phyloP scores from a whole-genome alignment of 2,113 vertebrate genomes.

The Gallinago jamesoni region DNA sequence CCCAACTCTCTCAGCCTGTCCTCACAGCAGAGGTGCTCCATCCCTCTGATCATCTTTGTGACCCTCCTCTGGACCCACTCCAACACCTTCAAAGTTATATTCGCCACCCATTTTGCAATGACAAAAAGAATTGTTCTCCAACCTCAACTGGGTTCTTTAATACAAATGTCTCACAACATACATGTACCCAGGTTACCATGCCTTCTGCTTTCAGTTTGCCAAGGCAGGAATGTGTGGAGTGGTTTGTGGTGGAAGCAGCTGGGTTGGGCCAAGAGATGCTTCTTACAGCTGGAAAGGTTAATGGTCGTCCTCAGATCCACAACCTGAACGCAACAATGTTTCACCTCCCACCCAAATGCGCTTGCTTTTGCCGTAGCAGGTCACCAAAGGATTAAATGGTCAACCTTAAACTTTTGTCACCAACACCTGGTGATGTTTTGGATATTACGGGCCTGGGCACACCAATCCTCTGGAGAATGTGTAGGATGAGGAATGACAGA shows the following conservation, averaged over 20 bases:
- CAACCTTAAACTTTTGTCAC: neutral
- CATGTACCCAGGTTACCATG: fast-evolving
- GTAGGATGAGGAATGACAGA: neutral
- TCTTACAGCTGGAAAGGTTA: neutral
- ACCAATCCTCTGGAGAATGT: neutral
- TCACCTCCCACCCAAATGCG: neutral
- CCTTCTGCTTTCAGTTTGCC: neutral
- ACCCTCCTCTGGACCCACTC: neutral
- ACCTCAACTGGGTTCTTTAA: neutral
- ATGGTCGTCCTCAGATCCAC: neutral
- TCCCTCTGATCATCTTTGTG: neutral
- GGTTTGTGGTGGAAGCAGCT: neutral
- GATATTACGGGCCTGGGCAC: neutral
- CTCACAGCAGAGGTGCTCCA: neutral
- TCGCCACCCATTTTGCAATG: neutral
- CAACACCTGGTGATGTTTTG: neutral
- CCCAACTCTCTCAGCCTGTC: neutral
- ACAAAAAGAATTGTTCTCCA: neutral
- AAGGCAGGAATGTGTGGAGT: fast-evolving
- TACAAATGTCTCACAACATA: fast-evolving
- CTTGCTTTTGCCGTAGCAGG: neutral
- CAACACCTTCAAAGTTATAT: neutral
- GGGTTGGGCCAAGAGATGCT: neutral
- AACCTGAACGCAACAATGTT: neutral
- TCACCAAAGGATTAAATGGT: neutral